phyloP scores from a whole-genome alignment of 2,113 vertebrate species.

The Epinephelus fuscoguttatus region DNA sequence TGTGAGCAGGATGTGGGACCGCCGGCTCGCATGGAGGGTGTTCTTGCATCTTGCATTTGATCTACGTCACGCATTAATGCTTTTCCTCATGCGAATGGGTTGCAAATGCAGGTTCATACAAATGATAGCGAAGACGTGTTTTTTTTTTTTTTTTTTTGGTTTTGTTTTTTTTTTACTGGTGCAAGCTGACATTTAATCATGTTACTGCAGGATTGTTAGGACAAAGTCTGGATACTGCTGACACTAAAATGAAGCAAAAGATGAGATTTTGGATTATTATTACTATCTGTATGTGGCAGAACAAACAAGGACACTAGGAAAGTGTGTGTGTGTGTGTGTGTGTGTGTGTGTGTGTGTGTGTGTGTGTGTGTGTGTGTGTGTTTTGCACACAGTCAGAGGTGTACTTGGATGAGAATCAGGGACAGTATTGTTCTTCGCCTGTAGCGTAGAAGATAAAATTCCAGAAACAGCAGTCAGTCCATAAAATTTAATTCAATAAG shows the following conservation, averaged over 20 bases:
- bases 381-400: conserved; percentile 55
- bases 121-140: conserved; percentile 1
- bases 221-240: conserved; percentile 12
- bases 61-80: conserved; percentile 54
- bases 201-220: conserved; percentile 6
- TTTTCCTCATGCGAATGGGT: conserved; percentile 38
- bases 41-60: conserved; percentile 55
- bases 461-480: conserved; percentile 58
- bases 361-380: too few relatives aligned
- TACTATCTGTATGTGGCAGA: conserved; percentile 52
- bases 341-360: conserved; percentile 5
- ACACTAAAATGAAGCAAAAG: conserved; percentile 18
- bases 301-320: conserved; percentile 38
- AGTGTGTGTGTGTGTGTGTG: conserved; percentile 31
- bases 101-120: conserved; percentile 39
- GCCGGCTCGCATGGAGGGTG: conserved; percentile 37
- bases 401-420: conserved; percentile 54
- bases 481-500: conserved; percentile 67
- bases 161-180: conserved; percentile 11
- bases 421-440: conserved; percentile 62
- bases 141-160: neutral
- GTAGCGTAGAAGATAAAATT: conserved; percentile 64
- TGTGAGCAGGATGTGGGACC: conserved; percentile 57
- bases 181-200: conserved; percentile 17
- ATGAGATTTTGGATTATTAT: conserved; percentile 43